Percentiles rank a stretch among this genome's conserved stretches.
Conservation (phyloP, 2,797 vertebrate species). For the Melanotaenia parkinsoni region DNA sequence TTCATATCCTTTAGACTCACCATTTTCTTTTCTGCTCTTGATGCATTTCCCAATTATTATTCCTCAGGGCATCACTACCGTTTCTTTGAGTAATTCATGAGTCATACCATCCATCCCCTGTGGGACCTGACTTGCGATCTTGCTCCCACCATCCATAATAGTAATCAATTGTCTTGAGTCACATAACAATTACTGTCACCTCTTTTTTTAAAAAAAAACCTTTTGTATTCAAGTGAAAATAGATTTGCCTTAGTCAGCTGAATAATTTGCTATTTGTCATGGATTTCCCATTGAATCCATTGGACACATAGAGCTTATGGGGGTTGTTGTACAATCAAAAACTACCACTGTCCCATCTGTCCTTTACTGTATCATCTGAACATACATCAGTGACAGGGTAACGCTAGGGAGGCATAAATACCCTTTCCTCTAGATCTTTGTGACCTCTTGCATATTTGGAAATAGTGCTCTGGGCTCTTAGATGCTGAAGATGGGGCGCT, state of each 20-base stretch:
- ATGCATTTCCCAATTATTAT: conserved; percentile 32
- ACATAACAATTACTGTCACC: conserved; percentile 87
- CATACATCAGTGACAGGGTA: conserved; percentile 54
- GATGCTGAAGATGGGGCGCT: conserved; percentile 25
- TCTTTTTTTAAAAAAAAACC: conserved; percentile 81
- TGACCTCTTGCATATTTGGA: conserved; percentile 66
- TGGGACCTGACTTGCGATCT: conserved; percentile 82
- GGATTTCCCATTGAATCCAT: conserved; percentile 80
- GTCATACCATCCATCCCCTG: conserved; percentile 74
- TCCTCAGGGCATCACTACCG: conserved; percentile 50
- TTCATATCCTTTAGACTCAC: conserved; percentile 22
- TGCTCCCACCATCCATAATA: conserved; percentile 84
- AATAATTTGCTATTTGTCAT: conserved; percentile 85
- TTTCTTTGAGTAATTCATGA: conserved; percentile 84
- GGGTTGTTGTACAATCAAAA: conserved; percentile 68
- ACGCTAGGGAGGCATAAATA: conserved; percentile 55
- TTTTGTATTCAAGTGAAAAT: conserved; percentile 79
- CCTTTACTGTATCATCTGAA: conserved; percentile 43
- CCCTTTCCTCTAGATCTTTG: conserved; percentile 35
- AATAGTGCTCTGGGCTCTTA: conserved; percentile 52
- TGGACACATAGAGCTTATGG: conserved; percentile 60
- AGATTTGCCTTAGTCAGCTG: conserved; percentile 74
- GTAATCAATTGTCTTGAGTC: conserved; percentile 89
- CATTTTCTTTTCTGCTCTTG: conserved; percentile 5
- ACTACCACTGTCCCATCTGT: conserved; percentile 39